Base-by-base conservation (phyloP, 2,888 invertebrate genomes). In the Silvanus unidentatus region DNA sequence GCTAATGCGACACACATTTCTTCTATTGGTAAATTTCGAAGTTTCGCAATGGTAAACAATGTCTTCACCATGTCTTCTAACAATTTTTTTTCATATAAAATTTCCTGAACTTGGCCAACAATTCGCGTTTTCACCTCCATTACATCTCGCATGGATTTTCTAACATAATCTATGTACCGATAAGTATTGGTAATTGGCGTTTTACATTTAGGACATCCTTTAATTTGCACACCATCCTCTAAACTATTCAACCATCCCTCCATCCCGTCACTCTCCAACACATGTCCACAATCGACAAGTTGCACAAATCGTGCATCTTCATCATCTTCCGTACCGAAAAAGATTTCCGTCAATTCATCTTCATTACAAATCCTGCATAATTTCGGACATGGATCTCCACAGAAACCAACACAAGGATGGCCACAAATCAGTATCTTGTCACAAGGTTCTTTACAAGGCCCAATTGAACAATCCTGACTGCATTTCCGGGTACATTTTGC, bases 321-420 rank as follows among this genome's bases (percentile, higher is more conserved):
- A 16, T 59, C 58, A 30, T 60, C 60, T 52, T 64, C 64, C 14
- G 45, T 53, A 4, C 60, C 63, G 10, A 64, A 58, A 35, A 59
- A 58, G n/a, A 58, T 43, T 39, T 55, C 54, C 4, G 53, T 53
- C 5, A 62, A 41, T 35, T 53, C 50, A 4, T 51, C 49, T 13
- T 48, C 43, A 32, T 63, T 42, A 46, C 63, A 63, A 40, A 53
- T 47, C 15, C 56, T 40, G 44, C 64, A 64, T 39, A 59, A 45
- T 5, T 41, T 43, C 11, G 63, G 63, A 42, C 64, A 64, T 8
- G 73, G 74, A 65, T 87, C 86, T n/a, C 83, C 84, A 70, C 86
- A 87, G 40, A 83, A 75, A 10, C 86, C 84, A 60, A 81, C 74
- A 68, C 86, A 83, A n/a, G 62, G 60, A 69, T 85, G 84, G 0